Conservation (phyloP, 2,797 vertebrate species). For the Nothura maculosa region DNA sequence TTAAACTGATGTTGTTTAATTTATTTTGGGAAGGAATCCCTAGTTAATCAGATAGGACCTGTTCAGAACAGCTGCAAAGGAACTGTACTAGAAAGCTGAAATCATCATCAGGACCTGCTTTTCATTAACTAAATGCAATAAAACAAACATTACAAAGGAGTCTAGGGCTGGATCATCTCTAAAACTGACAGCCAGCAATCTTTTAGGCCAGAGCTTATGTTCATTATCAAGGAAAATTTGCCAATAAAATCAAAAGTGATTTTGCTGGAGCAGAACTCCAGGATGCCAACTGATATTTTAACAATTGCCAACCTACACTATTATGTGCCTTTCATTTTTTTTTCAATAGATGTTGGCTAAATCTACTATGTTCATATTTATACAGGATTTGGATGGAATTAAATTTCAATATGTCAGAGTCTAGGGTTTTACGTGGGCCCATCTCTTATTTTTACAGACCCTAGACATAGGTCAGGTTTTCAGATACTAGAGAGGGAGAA, state of each 20-base stretch:
- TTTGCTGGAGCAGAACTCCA: not conserved
- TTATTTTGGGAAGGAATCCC: not conserved
- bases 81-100: not conserved
- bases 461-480: slow-evolving; percentile 23
- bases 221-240: not conserved
- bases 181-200: not conserved
- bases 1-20: not conserved
- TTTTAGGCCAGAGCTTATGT: not conserved
- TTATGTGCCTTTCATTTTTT: rapidly evolving
- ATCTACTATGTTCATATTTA: not conserved
- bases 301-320: not conserved
- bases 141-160: not conserved
- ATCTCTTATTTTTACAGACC: slow-evolving; percentile 10
- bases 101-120: not conserved
- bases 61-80: not conserved
- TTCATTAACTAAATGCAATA: not conserved
- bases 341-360: not conserved
- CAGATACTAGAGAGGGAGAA: not conserved
- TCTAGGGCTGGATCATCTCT: not conserved
- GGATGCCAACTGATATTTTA: not conserved
- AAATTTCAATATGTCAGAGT: slow-evolving; percentile 8
- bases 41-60: not conserved
- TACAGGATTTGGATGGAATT: not conserved
- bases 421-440: not conserved
- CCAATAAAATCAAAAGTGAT: not conserved